Evolutionary conservation across 1,140 invertebrate species (phyloP), one percentile per base, ranked within the genome.

Genomic region (Planococcus citri): DNA sequence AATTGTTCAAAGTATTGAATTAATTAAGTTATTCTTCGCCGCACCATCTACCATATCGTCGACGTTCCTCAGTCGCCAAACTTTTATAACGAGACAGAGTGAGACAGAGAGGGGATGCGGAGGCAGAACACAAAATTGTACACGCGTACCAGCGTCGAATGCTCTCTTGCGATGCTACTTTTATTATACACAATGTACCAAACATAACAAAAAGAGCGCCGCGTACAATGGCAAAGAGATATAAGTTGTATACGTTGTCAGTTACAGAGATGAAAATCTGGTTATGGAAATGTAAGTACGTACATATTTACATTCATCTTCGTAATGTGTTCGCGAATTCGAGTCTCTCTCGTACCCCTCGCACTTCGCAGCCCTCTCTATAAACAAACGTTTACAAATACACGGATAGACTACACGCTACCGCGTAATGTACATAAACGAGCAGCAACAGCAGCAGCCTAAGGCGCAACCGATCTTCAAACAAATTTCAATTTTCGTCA

Each of bases 11-110:
- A 51, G 41, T 51, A 51, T 51, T 51, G 41, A 51, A 51, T 51
- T 51, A 51, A 51, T 51, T 51, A 51, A 51, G 41, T 51, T 51
- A 51, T 51, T 51, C n/a, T n/a, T n/a, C n/a, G n/a, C n/a, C n/a
- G n/a, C n/a, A n/a, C n/a, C n/a, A n/a, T n/a, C n/a, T n/a, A n/a
- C n/a, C n/a, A n/a, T n/a, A n/a, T 51, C 41, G 41, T 33, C 29
- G 29, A 33, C 29, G n/a, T n/a, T n/a, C n/a, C n/a, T 33, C 4
- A 3, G 29, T 6, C 29, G 4, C 4, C 4, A 12, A 12, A 33
- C 6, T 14, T 51, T 51, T 51, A 20, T 51, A 37, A 37, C 33
- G 14, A 37, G 14, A n/a, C 41, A 33, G 12, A 33, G 29, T 6
- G 29, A 33, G 4, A 33, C 29, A 33, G 29, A 33, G n/a, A n/a